Conservation (phyloP, 1,140 invertebrate genomes). For the Listronotus bonariensis region DNA sequence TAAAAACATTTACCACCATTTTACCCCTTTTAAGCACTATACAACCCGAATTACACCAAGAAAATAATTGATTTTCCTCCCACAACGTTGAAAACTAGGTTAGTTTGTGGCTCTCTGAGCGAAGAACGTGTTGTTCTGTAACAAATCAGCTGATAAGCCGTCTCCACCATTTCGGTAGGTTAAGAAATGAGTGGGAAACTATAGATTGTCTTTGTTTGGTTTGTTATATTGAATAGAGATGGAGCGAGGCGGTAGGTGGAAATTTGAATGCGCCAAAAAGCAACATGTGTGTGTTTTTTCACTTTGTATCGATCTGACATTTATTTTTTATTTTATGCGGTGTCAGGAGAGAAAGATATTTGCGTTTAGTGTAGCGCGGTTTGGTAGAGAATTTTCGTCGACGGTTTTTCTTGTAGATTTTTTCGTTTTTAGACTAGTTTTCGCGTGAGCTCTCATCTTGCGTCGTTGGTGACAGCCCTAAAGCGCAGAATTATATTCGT, state of each 20-base stretch:
- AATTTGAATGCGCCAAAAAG: constrained; percentile 26
- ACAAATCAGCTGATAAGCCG: constrained; percentile 16
- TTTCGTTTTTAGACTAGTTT: constrained; percentile 6
- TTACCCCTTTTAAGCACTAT: background rate
- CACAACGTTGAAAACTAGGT: background rate
- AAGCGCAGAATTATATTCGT: constrained; percentile 46
- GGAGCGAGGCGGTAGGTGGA: background rate
- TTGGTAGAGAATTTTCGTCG: constrained; percentile 6
- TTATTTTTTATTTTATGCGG: constrained; percentile 12
- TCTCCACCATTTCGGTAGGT: background rate
- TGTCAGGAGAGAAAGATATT: constrained; percentile 3
- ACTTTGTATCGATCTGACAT: constrained; percentile 23
- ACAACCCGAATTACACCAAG: constrained; percentile 7
- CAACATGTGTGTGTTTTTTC: constrained; percentile 33
- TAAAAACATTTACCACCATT: constrained; percentile 47
- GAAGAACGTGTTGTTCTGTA: background rate
- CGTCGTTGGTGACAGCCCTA: constrained; percentile 40
- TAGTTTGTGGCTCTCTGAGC: background rate
- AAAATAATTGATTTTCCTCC: background rate
- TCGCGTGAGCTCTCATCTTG: constrained; percentile 29
- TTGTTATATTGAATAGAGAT: background rate
- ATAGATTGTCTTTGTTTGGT: background rate
- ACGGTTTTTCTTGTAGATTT: background rate
- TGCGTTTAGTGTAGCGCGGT: constrained; percentile 8
- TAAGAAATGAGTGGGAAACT: background rate